A percentile compares a stretch with the other conserved stretches of the same genome.
phyloP scores from a whole-genome alignment of 1,140 invertebrate species.

The Linepithema humile region DNA sequence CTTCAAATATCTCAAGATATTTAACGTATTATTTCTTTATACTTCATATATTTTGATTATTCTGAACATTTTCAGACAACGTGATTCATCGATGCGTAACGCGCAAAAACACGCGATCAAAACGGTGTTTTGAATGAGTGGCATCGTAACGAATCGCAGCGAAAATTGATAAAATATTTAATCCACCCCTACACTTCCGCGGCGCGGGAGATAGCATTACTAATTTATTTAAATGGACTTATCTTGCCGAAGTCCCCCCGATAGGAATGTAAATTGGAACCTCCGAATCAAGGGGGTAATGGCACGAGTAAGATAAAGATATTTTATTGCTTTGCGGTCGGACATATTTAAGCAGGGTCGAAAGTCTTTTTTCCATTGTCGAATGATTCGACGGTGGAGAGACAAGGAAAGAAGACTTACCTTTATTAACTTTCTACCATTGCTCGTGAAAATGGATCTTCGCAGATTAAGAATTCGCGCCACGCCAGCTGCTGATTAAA shows the following conservation, averaged over 20 bases:
- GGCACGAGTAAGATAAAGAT: conserved; percentile 84
- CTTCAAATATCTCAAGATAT: not conserved
- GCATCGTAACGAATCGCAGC: conserved; percentile 78
- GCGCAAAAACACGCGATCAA: conserved; percentile 50
- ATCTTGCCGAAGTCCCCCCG: conserved; percentile 82
- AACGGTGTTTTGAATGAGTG: conserved; percentile 45
- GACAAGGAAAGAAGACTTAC: not conserved
- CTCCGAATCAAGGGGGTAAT: conserved; percentile 83
- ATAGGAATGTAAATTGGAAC: conserved; percentile 84
- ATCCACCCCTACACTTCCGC: conserved; percentile 72
- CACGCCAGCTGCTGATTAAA: conserved; percentile 39
- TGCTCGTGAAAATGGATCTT: conserved; percentile 40
- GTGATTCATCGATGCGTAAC: conserved; percentile 62
- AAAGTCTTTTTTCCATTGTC: conserved; percentile 71
- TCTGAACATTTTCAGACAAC: conserved; percentile 16
- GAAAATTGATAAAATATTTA: conserved; percentile 85
- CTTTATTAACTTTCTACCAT: conserved; percentile 40
- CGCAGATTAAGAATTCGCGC: conserved; percentile 35
- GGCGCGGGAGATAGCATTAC: conserved; percentile 82
- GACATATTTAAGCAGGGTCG: conserved; percentile 83
- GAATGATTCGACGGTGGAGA: conserved; percentile 14
- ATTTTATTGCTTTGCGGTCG: conserved; percentile 83
- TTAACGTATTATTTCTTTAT: not conserved
- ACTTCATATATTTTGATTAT: conserved; percentile 1
- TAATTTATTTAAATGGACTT: conserved; percentile 85